These are phyloP conservation scores for Pteropus alecto DNA, from an alignment of 2,113 vertebrate species.

Conservation along the genomic window DNA sequence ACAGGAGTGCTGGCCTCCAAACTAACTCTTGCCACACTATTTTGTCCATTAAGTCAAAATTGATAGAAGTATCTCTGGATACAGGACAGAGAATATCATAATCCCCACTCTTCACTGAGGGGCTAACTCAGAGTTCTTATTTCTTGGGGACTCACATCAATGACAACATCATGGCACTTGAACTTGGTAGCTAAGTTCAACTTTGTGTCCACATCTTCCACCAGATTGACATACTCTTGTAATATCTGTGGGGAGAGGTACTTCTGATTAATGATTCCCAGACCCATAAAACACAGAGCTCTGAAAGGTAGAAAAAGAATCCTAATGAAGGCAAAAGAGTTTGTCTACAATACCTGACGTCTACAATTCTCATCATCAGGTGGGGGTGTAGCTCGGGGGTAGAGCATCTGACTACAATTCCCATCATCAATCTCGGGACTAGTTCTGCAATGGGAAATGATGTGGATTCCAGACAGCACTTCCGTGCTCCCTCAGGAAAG, in stretches of 20 bases:
- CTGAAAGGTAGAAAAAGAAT: not conserved
- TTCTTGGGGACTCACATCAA: conserved; percentile 86
- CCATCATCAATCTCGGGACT: not conserved
- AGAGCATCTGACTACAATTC: not conserved
- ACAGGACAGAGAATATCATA: not conserved
- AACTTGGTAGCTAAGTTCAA: conserved; percentile 92
- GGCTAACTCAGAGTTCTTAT: not conserved
- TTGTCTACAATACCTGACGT: not conserved
- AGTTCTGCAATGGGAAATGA: not conserved
- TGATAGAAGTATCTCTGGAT: not conserved
- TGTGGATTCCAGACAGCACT: not conserved
- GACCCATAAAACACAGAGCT: not conserved
- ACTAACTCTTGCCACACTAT: not conserved
- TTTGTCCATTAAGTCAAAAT: not conserved
- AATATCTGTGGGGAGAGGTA: conserved; percentile 85
- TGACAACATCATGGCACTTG: conserved; percentile 95
- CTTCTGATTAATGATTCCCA: not conserved
- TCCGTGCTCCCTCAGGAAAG: not conserved
- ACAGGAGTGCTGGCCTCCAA: not conserved
- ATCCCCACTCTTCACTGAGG: not conserved
- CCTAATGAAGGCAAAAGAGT: not conserved
- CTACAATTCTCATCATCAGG: not conserved
- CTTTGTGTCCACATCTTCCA: conserved; percentile 91
- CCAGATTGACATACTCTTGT: conserved; percentile 91
- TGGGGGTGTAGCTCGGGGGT: too few relatives aligned